A percentile compares a stretch with the other conserved stretches of the same genome.
These are phyloP conservation scores for Protaetia brevitarsis DNA, from an alignment of 1,140 invertebrate species.

Conservation along the genomic window DNA sequence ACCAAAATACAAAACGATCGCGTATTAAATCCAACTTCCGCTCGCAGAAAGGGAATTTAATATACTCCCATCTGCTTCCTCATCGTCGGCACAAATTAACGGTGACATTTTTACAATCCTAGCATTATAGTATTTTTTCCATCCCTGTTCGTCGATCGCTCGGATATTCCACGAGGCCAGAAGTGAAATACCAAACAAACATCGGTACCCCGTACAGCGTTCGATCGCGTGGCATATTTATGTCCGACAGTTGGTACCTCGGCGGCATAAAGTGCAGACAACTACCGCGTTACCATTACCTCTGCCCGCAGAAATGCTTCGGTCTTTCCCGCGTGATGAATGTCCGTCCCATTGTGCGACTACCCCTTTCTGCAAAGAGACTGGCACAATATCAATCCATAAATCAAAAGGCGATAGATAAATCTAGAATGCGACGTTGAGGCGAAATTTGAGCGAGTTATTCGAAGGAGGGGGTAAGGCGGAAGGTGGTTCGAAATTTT, in stretches of 20 bases:
- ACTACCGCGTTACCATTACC: neutral
- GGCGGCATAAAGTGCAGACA: too few species aligned
- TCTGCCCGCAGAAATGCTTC: too few species aligned
- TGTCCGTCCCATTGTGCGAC: slow-evolving; percentile 38
- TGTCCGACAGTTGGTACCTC: slow-evolving; percentile 29
- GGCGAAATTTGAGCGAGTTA: too few species aligned
- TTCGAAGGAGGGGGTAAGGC: too few species aligned
- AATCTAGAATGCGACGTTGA: slow-evolving; percentile 32
- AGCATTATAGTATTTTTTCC: slow-evolving; percentile 9
- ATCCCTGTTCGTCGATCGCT: neutral
- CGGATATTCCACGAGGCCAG: neutral
- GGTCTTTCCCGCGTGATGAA: slow-evolving; percentile 33
- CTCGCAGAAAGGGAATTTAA: slow-evolving; percentile 21
- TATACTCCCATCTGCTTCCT: slow-evolving; percentile 29
- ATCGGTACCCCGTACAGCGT: neutral
- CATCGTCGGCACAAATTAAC: slow-evolving; percentile 26
- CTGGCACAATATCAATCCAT: slow-evolving; percentile 45
- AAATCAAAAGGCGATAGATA: slow-evolving; percentile 45
- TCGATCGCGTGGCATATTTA: slow-evolving; percentile 34
- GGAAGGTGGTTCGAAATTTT: neutral
- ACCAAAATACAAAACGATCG: too few species aligned
- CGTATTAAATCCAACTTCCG: neutral
- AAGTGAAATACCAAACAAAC: slow-evolving; percentile 1
- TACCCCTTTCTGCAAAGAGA: slow-evolving; percentile 38
- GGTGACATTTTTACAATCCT: slow-evolving; percentile 29